phyloP scores from a whole-genome alignment of 2,888 invertebrate species.

The Rhingia rostrata region DNA sequence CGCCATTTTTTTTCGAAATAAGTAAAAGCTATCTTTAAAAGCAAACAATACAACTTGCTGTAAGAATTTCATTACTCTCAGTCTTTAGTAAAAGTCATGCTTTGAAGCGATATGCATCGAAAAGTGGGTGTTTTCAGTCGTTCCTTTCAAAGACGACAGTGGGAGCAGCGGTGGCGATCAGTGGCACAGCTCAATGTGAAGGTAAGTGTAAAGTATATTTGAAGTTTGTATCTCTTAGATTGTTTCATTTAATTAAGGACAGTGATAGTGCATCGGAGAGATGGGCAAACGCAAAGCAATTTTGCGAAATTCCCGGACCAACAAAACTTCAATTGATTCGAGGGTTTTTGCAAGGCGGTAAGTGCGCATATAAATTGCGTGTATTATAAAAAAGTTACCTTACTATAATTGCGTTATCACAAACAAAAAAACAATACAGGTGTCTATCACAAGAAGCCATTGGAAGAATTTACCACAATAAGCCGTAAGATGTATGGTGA shows the following conservation, averaged over 20 bases:
- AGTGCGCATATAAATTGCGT: neutral
- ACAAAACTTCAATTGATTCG: conserved; percentile 76
- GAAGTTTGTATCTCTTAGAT: neutral
- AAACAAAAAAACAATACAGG: conserved; percentile 37
- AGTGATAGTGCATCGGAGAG: conserved; percentile 46
- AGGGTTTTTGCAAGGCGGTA: conserved; percentile 76
- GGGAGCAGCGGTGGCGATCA: neutral
- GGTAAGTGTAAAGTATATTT: neutral
- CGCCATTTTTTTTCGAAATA: no score
- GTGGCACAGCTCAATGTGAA: neutral
- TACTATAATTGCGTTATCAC: neutral
- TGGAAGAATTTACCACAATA: conserved; percentile 73
- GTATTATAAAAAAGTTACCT: no score
- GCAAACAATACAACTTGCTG: no score
- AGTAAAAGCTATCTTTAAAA: no score
- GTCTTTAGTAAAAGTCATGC: no score
- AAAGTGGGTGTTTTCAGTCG: neutral
- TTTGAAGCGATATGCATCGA: neutral
- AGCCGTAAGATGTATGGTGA: conserved; percentile 78
- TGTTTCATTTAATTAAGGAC: neutral
- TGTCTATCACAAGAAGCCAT: conserved; percentile 72
- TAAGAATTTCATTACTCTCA: no score
- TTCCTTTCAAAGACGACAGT: neutral
- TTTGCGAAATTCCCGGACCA: conserved; percentile 77
- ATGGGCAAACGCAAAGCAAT: conserved; percentile 77